Base-by-base conservation (phyloP, 2,113 vertebrate genomes). In the Parus major region DNA sequence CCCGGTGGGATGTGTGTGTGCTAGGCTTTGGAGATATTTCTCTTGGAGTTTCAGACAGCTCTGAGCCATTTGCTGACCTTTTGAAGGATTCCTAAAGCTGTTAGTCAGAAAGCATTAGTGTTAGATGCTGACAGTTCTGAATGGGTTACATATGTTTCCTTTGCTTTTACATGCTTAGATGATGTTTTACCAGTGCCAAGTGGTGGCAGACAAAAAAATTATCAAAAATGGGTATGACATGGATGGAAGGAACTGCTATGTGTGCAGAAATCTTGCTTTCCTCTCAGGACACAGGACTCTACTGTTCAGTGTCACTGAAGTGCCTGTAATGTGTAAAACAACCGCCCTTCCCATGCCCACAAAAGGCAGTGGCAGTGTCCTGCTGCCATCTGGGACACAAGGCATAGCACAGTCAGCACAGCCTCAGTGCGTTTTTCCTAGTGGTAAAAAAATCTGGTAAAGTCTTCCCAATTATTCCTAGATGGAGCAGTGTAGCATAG, bases 391-490 rank as follows among this genome's bases (percentile, higher is more conserved):
- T 94, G 82, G 77, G 88, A 70, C 47, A 92, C 47, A 16, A 69
- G 27, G 23, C 70, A 84, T 83, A 49, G 39, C 78, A 85, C 7
- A 15, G 53, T 23, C 42, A 93, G 68, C 56, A 78, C 81, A 78
- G 70, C n/a, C 49, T 57, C 82, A 49, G 16, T 81, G 31, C 22
- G 4, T n/a, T 53, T 97, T 84, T 91, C 33, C 61, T 82, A 63
- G 47, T 63, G 41, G 88, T 52, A 86, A 93, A 91, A 93, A 94
- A 90, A 92, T 86, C 65, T 64, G 35, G 66, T 68, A 21, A 91
- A 79, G 33, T 77, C 79, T 92, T 93, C 59, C 68, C 75, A 92
- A 50, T 95, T 88, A 95, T 96, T 97, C 95, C 93, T 96, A 63
- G 82, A 56, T 65, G 69, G 95, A 93, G 96, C 93, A 92, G 89